Evolutionary conservation across 2,797 vertebrate genomes (phyloP).

Genomic region (Molossus alvarezi): DNA sequence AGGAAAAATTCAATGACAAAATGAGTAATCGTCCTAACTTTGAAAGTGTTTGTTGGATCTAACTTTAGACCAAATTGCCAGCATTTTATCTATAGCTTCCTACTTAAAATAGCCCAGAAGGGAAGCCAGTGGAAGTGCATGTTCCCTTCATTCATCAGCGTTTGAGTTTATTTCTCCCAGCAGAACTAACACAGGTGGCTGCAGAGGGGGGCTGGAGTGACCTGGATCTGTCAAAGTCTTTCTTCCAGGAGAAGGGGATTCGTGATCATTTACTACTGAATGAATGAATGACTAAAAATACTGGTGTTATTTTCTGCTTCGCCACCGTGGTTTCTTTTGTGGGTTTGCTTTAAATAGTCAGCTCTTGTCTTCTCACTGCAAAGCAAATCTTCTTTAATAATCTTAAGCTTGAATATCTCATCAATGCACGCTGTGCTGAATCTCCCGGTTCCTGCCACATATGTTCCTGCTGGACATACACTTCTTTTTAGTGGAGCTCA

Average conservation of each 20-base stretch:
- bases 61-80: slow-evolving; percentile 25
- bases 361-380: not conserved
- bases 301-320: slow-evolving; percentile 48
- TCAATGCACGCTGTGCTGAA: not conserved
- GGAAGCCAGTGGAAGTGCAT: not conserved
- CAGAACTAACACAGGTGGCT: slow-evolving; percentile 20
- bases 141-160: slow-evolving; percentile 64
- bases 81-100: slow-evolving; percentile 42
- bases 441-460: not conserved
- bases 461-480: not conserved
- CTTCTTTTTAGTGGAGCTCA: not conserved
- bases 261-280: slow-evolving; percentile 70
- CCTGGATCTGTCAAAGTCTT: slow-evolving; percentile 75
- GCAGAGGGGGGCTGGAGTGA: not conserved
- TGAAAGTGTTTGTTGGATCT: slow-evolving; percentile 50
- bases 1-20: slow-evolving; percentile 35
- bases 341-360: slow-evolving; percentile 35
- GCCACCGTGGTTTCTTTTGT: slow-evolving; percentile 33
- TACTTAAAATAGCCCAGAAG: slow-evolving; percentile 64
- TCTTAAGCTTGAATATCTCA: not conserved
- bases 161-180: slow-evolving; percentile 36
- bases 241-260: slow-evolving; percentile 67
- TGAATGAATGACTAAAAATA: slow-evolving; percentile 78
- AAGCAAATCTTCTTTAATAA: slow-evolving; percentile 12
- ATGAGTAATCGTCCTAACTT: slow-evolving; percentile 3